phyloP scores from a whole-genome alignment of 2,113 vertebrate genomes.

The Thamnophis sirtalis region DNA sequence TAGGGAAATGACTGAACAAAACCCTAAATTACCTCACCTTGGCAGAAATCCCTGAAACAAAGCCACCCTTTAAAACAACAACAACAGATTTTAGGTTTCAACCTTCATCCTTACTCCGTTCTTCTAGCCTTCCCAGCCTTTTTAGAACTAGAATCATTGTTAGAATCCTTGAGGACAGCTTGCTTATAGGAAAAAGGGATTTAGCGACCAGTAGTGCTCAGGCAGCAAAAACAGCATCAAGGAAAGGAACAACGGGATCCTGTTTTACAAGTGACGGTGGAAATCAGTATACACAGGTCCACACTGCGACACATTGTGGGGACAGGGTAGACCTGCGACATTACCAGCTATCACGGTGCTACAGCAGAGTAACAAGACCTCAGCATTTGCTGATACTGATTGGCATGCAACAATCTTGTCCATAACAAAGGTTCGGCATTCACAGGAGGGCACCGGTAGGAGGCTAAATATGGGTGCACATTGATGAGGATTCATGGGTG shows the following conservation, averaged over 20 bases:
- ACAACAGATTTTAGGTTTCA: not conserved
- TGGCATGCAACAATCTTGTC: constrained; percentile 9
- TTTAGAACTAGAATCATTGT: not conserved
- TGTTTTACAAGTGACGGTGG: not conserved
- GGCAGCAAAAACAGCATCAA: not conserved
- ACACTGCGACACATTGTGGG: not conserved
- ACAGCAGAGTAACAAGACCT: not conserved
- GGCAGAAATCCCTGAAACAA: not conserved
- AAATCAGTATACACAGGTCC: not conserved
- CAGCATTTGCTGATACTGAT: not conserved
- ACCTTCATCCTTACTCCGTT: not conserved
- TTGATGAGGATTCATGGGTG: not conserved
- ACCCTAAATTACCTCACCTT: not conserved
- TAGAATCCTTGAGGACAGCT: not conserved
- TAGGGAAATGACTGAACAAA: not conserved
- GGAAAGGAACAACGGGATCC: not conserved
- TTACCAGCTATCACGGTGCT: not conserved
- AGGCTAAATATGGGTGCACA: not conserved
- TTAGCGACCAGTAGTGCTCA: not conserved
- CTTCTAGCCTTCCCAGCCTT: not conserved
- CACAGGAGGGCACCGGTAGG: not conserved
- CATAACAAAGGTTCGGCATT: not conserved
- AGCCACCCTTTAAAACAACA: not conserved
- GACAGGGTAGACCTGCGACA: not conserved
- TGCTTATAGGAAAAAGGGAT: not conserved